Conservation (phyloP, 2,797 vertebrate genomes). For the Tamandua tetradactyla region DNA sequence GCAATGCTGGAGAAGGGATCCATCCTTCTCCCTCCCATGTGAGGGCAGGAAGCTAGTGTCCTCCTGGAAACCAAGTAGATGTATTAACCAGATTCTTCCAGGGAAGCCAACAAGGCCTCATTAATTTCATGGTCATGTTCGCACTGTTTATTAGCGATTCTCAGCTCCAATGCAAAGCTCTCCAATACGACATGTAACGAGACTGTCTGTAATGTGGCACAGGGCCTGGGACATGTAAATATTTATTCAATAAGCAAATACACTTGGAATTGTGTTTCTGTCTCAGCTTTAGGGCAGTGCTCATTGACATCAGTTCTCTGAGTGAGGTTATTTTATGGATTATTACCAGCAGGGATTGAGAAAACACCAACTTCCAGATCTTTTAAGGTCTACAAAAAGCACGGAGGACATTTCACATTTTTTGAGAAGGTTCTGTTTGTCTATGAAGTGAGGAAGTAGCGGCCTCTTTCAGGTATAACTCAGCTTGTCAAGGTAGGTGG, state of each 20-base stretch:
- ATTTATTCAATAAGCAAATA: conserved; percentile 32
- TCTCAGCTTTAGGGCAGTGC: background rate
- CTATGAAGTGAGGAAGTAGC: background rate
- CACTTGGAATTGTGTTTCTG: background rate
- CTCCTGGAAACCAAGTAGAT: background rate
- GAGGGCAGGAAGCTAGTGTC: background rate
- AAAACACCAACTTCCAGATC: background rate
- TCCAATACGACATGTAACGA: background rate
- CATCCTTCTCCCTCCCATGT: background rate
- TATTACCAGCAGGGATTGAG: background rate
- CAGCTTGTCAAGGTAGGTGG: background rate
- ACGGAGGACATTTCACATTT: background rate
- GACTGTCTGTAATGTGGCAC: background rate
- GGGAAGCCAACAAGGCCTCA: background rate
- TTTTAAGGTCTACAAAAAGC: background rate
- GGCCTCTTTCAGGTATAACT: background rate
- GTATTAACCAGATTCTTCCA: background rate
- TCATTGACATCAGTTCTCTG: background rate
- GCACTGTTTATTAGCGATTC: conserved; percentile 34
- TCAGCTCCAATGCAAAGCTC: conserved; percentile 3
- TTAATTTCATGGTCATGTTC: conserved; percentile 15
- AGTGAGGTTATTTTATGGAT: background rate
- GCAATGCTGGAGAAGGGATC: background rate
- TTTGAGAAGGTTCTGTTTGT: background rate
- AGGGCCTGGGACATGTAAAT: conserved; percentile 29